Evolutionary conservation across 2,888 invertebrate genomes (phyloP).

Genomic region (Dolichomitus sp.): DNA sequence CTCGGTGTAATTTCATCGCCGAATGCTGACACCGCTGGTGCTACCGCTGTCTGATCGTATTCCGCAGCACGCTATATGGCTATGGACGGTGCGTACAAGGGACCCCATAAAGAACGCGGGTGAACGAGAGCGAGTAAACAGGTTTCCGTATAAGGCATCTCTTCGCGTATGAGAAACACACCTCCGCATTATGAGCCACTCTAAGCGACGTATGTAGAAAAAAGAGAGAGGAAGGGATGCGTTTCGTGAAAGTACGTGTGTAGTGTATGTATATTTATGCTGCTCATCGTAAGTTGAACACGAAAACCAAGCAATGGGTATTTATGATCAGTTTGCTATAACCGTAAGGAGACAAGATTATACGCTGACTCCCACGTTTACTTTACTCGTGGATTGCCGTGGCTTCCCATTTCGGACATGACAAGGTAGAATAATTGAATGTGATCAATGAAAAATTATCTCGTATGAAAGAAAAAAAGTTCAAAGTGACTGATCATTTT

Average conservation of each 20-base stretch:
- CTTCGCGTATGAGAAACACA: slow-evolving; percentile 55
- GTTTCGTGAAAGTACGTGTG: slow-evolving; percentile 46
- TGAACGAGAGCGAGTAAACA: slow-evolving; percentile 66
- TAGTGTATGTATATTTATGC: not conserved
- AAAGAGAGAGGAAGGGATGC: not conserved
- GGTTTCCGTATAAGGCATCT: slow-evolving; percentile 65
- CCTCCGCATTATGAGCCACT: slow-evolving; percentile 54
- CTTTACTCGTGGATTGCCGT: slow-evolving; percentile 23
- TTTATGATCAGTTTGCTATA: slow-evolving; percentile 25
- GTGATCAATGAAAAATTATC: slow-evolving; percentile 2
- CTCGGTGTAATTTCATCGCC: slow-evolving; percentile 64
- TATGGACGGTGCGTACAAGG: slow-evolving; percentile 24
- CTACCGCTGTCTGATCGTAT: slow-evolving; percentile 49
- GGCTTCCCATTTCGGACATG: slow-evolving; percentile 32
- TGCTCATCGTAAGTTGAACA: slow-evolving; percentile 10
- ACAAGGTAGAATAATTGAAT: slow-evolving; percentile 43
- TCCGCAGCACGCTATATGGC: slow-evolving; percentile 30
- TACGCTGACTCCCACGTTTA: slow-evolving; percentile 27
- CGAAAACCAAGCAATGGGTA: slow-evolving; percentile 16
- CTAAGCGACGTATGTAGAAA: slow-evolving; percentile 32
- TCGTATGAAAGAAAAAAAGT: slow-evolving; percentile 1
- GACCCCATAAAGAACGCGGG: slow-evolving; percentile 42
- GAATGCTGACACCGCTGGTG: slow-evolving; percentile 23
- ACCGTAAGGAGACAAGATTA: slow-evolving; percentile 9
- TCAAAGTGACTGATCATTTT: not conserved